Evolutionary conservation across 1,140 invertebrate genomes (phyloP).

Genomic region (Steinernema khuongi): DNA sequence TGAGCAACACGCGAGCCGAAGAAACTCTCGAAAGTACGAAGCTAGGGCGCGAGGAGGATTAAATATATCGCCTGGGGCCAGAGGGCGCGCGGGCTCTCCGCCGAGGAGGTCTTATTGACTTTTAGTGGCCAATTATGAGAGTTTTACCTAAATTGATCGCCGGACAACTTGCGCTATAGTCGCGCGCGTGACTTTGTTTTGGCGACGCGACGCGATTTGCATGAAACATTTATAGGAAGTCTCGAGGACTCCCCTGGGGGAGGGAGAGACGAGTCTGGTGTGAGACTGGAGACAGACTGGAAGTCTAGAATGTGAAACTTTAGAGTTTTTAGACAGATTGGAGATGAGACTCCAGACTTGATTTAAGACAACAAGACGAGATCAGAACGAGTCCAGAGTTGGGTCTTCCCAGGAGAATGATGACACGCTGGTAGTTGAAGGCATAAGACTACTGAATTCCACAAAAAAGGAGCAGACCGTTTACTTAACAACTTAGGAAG

Average conservation of each 20-base stretch:
- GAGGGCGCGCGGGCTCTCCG: background rate
- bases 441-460: too few relatives aligned
- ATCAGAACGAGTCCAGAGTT: too few relatives aligned
- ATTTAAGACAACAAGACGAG: too few relatives aligned
- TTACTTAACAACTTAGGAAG: too few relatives aligned
- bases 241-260: background rate
- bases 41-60: constrained; percentile 4
- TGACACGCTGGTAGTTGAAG: too few relatives aligned
- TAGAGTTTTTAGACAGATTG: too few relatives aligned
- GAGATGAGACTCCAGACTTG: too few relatives aligned
- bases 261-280: background rate
- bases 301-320: too few relatives aligned
- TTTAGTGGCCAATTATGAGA: constrained; percentile 8
- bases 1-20: background rate
- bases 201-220: background rate
- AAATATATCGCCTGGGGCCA: background rate
- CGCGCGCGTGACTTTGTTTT: background rate
- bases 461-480: too few relatives aligned
- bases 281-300: too few relatives aligned
- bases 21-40: background rate
- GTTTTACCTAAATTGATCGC: background rate
- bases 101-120: constrained; percentile 12
- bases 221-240: constrained; percentile 8
- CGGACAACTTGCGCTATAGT: background rate
- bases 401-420: too few relatives aligned